A percentile compares a stretch with the other conserved stretches of the same genome.
Conservation (phyloP, 2,888 invertebrate species). For the Conus canariensis region DNA sequence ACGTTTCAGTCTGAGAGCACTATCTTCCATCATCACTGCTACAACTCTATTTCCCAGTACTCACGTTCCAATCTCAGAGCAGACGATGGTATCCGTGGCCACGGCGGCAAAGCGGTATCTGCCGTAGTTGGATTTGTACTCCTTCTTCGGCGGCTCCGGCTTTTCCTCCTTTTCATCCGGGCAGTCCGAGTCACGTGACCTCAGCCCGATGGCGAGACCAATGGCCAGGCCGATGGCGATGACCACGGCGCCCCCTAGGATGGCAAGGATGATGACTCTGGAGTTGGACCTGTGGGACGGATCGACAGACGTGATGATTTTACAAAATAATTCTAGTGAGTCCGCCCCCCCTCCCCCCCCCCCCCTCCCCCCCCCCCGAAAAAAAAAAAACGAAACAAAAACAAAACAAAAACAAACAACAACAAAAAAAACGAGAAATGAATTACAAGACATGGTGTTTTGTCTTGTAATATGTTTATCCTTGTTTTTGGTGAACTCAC, state of each 20-base stretch:
- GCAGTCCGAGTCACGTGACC: slow-evolving; percentile 33
- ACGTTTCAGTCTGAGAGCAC: no score
- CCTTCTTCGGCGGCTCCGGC: neutral
- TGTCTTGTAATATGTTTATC: no score
- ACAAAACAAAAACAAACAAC: no score
- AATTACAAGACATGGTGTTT: no score
- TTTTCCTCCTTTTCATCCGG: neutral
- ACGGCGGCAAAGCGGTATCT: slow-evolving; percentile 21
- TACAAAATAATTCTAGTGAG: no score
- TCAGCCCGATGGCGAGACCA: slow-evolving; percentile 49
- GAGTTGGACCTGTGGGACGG: slow-evolving; percentile 27
- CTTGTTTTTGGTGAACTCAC: no score
- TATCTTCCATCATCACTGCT: neutral
- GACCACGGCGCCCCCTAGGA: slow-evolving; percentile 46
- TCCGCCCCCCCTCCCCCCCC: no score
- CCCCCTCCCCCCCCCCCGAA: no score
- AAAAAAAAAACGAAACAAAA: no score
- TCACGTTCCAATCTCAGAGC: slow-evolving; percentile 31
- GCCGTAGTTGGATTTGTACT: neutral
- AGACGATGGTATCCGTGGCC: neutral
- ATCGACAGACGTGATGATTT: no score
- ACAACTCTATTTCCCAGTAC: neutral
- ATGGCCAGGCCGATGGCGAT: slow-evolving; percentile 42
- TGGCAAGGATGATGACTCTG: slow-evolving; percentile 37
- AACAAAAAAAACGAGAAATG: no score